Percentiles rank a stretch among this genome's conserved stretches.
Conservation (phyloP, 1,140 invertebrate genomes). For the Drosophila ananassae region DNA sequence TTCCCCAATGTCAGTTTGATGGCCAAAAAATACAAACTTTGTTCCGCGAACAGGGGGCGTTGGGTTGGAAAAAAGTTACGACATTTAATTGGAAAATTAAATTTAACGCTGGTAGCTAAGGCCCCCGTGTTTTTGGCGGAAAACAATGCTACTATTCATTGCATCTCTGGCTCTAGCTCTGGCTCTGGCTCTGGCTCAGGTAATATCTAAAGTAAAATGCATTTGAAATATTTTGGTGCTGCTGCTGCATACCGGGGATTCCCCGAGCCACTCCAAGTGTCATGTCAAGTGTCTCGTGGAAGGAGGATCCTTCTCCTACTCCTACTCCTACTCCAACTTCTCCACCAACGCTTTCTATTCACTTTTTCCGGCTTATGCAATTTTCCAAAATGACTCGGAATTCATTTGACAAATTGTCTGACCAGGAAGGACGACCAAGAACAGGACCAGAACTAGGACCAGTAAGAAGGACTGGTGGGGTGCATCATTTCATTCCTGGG, state of each 20-base stretch:
- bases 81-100: constrained; percentile 80
- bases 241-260: constrained; percentile 42
- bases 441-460: not conserved
- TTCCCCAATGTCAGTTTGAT: constrained; percentile 78
- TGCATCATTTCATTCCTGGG: constrained; percentile 34
- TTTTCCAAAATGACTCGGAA: constrained; percentile 75
- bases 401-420: constrained; percentile 80
- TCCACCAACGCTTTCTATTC: constrained; percentile 8
- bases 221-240: constrained; percentile 58
- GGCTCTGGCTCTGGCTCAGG: constrained; percentile 19
- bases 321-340: not conserved
- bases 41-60: constrained; percentile 20
- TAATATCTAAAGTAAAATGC: constrained; percentile 61
- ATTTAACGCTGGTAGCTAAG: constrained; percentile 57
- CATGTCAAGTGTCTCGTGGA: constrained; percentile 55
- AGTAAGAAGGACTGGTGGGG: not conserved
- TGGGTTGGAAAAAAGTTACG: constrained; percentile 34
- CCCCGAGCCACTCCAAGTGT: constrained; percentile 39
- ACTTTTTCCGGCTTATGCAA: constrained; percentile 60
- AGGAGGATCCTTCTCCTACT: not conserved
- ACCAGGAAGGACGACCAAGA: not conserved
- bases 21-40: constrained; percentile 56
- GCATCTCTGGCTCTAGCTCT: not conserved
- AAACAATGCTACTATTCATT: constrained; percentile 43
- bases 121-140: constrained; percentile 1